Base-by-base conservation (phyloP, 2,113 vertebrate species). In the Boulengeromyrus knoepffleri region DNA sequence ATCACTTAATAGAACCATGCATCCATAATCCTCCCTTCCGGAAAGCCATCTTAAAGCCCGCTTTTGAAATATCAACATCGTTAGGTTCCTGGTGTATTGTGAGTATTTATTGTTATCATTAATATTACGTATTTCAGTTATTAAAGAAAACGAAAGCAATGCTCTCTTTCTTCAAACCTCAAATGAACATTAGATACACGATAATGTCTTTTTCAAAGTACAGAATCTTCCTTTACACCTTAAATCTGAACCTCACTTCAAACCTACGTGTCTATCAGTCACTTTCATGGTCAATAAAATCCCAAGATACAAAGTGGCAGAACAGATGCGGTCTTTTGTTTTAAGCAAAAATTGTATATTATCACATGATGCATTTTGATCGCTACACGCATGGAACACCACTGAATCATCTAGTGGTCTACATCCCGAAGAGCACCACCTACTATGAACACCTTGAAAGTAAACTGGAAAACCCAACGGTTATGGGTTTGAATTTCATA, bases 71-170 rank as follows among this genome's bases (percentile, higher is more conserved):
- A 88, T 47, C 66, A 70, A 31, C 88, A 88, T 77, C 24, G 46
- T 49, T 27, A 88, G 46, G 27, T 88, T 88, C 88, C 88, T n/a
- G 58, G 5, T 62, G 46, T 74, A 88, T 88, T 88, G 66, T 74
- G 62, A 77, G 62, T 47, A 88, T 66, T 70, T 46, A 74, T 74
- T 31, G 62, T 88, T 70, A 13, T 15, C 9, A 46, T 31, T 74
- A 42, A 80, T 80, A 12, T 19, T 70, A 42, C 1, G 4, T 80
- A 80, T 39, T 80, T 42, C 74, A 17, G 15, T 80, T 39, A 80
- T 80, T 19, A 80, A 80, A 80, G 36, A 39, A 80, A 42, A 42
- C 17, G 1, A 42, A 39, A 80, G 15, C 74, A 19, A 80, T 42
- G 17, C 74, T 42, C 36, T 80, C 17, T 77, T 39, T 77, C 13